Evolutionary conservation across 2,888 invertebrate genomes (phyloP), one percentile per base, ranked within the genome.

Genomic region (Polymixis flavicincta): DNA sequence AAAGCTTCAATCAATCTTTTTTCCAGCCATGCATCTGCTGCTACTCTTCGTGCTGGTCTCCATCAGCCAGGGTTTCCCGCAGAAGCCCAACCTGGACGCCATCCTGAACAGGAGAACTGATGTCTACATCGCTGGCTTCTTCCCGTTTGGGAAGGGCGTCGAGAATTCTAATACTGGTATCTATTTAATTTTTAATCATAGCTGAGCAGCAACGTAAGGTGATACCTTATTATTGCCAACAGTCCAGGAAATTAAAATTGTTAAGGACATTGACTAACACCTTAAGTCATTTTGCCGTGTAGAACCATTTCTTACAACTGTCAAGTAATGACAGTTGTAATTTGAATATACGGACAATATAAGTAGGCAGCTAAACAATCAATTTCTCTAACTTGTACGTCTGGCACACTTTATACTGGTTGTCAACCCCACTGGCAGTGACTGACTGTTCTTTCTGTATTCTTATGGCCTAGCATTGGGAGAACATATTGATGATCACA

Each of bases 121-220:
- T 93, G 98, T 99, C 69, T 99, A 98, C 96, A 98, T 99, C 89
- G 99, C 99, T 3, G 99, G 99, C 19, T 99, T 99, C 95, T 99
- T 99, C 91, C 99, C 99, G 0, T 98, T 98, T 92, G 98, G 98
- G 63, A 97, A 97, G 91, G 98, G 98, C 55, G 98, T 98, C 54
- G 98, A 98, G 95, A 97, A 98, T 90, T 97, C 98, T 3, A 98
- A 98, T 88, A 98, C 98, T 90, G 99, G 99, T 94, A 95, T 89
- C 90, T 88, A 85, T 89, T 78, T 80, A 72, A 37, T 65, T 61
- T 78, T 59, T 83, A 32, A 54, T 65, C 25, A 64, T 55, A 54
- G 7, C 11, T 28, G n/a, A 14, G 14, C 32, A 32, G 1, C 9
- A 9, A 32, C 0, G 32, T 6, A 14, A 50, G 9, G 22, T 8